phyloP scores from a whole-genome alignment of 1,140 invertebrate species.

The Tetramorium alpestre region DNA sequence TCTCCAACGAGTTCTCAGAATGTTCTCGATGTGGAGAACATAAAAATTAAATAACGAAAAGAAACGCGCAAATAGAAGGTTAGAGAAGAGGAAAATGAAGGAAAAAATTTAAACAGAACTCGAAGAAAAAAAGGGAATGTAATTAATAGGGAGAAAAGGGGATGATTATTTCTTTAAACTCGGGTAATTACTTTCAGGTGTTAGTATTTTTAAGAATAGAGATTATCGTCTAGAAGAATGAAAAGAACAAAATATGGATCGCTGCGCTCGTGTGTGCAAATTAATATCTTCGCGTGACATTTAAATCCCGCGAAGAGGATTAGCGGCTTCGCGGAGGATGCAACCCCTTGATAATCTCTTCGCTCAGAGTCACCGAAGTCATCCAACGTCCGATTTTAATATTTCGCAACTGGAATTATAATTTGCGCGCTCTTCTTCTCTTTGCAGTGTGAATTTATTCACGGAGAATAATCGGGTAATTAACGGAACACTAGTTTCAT shows the following conservation, averaged over 20 bases:
- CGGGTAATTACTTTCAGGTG: not conserved
- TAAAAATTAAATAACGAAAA: not conserved
- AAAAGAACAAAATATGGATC: not conserved
- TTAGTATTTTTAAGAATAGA: not conserved
- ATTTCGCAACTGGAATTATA: conserved; percentile 35
- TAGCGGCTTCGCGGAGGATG: conserved; percentile 27
- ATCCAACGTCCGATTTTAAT: conserved; percentile 44
- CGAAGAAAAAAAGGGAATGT: not conserved
- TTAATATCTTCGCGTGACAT: conserved; percentile 47
- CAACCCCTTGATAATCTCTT: conserved; percentile 40
- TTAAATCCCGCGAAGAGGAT: conserved; percentile 38
- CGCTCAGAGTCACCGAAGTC: conserved; percentile 30
- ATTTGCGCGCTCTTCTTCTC: conserved; percentile 15
- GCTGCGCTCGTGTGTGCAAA: not conserved
- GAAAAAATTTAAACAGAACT: not conserved
- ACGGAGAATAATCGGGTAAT: conserved; percentile 19
- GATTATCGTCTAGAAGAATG: not conserved
- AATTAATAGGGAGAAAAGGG: not conserved
- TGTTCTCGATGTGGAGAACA: not conserved
- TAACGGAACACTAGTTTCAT: conserved; percentile 21
- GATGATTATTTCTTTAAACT: not conserved
- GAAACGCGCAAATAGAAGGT: not conserved
- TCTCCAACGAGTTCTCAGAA: not conserved
- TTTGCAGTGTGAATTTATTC: conserved; percentile 11
- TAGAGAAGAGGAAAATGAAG: not conserved